Evolutionary conservation across 2,888 invertebrate genomes (phyloP), one percentile per base, ranked within the genome.

Genomic region (Meliscaeva auricollis): DNA sequence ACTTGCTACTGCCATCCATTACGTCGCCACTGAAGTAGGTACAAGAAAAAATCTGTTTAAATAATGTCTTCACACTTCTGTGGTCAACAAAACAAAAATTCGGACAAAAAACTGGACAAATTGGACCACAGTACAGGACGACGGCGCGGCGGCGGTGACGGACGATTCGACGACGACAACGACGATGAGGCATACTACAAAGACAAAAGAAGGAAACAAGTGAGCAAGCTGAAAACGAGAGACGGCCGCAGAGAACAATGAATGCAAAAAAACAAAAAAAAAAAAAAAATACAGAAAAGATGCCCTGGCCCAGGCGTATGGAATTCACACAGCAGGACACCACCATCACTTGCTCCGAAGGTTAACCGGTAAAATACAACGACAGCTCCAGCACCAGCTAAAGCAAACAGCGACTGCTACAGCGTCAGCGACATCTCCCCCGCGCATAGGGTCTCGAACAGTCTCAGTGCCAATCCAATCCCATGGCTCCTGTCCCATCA

Each of bases 61-160:
- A 85, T 85, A 87, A 82, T 82, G 72, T 87, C 82, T 87, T 87
- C 87, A 87, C 87, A 87, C 87, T 87, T 87, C 87, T 87, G 77
- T 87, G 82, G 58, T 74, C 82, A 87, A 87, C 77, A 82, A 77
- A 87, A 82, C 68, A 85, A 73, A 80, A 84, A 66, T 70, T 52
- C 46, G 44, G 46, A 80, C 75, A 80, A 80, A 76, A 83, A 73
- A 56, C 58, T 69, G 76, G 76, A 85, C 81, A 85, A 85, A 85
- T 85, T 85, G 85, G 85, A 85, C 85, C 85, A 81, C 85, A 81
- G 81, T 76, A 64, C 22, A 85, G 76, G 81, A 72, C 64, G 60
- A 64, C 50, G 48, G n/a, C 44, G 5, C 32, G 7, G 7, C 7
- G 32, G 4, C 32, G 44, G 5, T 1, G n/a, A 54, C 56, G 9